Base-by-base conservation (phyloP, 2,797 vertebrate species). In the Petrocephalus schoutedeni region DNA sequence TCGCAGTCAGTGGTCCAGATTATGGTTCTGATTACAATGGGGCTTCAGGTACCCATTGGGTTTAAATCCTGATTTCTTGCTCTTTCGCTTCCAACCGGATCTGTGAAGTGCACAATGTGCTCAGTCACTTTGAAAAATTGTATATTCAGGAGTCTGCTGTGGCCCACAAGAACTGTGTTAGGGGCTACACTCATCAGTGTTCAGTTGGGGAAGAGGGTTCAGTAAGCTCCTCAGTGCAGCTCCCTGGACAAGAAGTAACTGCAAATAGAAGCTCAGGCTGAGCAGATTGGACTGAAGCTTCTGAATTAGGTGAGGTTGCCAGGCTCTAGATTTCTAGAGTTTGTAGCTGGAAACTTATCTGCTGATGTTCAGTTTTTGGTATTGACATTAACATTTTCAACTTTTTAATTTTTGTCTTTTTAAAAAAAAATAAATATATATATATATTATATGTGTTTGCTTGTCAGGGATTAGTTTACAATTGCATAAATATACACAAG, bases 381-480 rank as follows among this genome's bases (percentile, higher is more conserved):
- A 88, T 86, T 57, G 61, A 88, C 87, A 88, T 88, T 88, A 85
- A 85, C 87, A 86, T 88, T 88, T 88, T 88, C 59, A 85, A 88
- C 51, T 85, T 88, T 71, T 85, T 57, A 45, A 85, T 86, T 86
- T 82, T 87, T 58, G 32, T 82, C 16, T 59, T 87, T 83, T 87
- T 87, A 2, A 2, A 45, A 45, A 45, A 45, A 28, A 28, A 28
- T 28, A 28, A 28, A 28, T 71, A 71, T 67, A 67, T 67, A 32
- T 64, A 28, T 64, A 1, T 32, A 21, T 61, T 61, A 1, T 74
- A 32, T 87, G 71, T 51, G 59, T 88, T 88, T 86, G 87, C 87
- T 88, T 88, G 87, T 88, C 87, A 88, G 87, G 87, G 87, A 88
- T 85, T 88, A 88, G 87, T 88, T 88, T 88, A 88, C 87, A 88